Conservation (phyloP, 1,140 invertebrate species). For the Theocolax elegans region DNA sequence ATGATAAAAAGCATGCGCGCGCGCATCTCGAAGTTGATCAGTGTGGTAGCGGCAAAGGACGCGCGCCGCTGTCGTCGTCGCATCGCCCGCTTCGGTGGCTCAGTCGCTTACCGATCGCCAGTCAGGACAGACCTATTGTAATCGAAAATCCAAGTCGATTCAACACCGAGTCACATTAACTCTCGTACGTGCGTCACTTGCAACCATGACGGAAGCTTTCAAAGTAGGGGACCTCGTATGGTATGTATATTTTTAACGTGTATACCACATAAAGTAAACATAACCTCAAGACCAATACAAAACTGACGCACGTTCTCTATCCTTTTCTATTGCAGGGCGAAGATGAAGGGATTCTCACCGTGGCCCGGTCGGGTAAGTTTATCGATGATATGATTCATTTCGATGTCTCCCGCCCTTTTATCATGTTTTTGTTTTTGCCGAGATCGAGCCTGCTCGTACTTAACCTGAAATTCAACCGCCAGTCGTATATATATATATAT, state of each 20-base stretch:
- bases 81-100: constrained; percentile 59
- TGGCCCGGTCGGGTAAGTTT: constrained; percentile 92
- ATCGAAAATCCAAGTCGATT: too few species aligned
- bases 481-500: too few species aligned
- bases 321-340: constrained; percentile 82
- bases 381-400: not conserved
- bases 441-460: too few species aligned
- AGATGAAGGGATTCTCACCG: constrained; percentile 94
- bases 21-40: too few species aligned
- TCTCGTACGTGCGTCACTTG: too few species aligned
- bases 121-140: not conserved
- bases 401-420: constrained; percentile 13
- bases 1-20: too few species aligned
- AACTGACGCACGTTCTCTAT: constrained; percentile 25
- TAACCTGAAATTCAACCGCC: too few species aligned
- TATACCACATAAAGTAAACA: constrained; percentile 16
- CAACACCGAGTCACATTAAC: too few species aligned
- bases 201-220: constrained; percentile 64
- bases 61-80: too few species aligned
- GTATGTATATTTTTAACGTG: constrained; percentile 67
- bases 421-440: too few species aligned
- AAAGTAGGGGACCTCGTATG: constrained; percentile 82
- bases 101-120: constrained; percentile 63
- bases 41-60: constrained; percentile 9
- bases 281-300: constrained; percentile 39